Base-by-base conservation (phyloP, 2,888 invertebrate species). In the Ormia ochracea region DNA sequence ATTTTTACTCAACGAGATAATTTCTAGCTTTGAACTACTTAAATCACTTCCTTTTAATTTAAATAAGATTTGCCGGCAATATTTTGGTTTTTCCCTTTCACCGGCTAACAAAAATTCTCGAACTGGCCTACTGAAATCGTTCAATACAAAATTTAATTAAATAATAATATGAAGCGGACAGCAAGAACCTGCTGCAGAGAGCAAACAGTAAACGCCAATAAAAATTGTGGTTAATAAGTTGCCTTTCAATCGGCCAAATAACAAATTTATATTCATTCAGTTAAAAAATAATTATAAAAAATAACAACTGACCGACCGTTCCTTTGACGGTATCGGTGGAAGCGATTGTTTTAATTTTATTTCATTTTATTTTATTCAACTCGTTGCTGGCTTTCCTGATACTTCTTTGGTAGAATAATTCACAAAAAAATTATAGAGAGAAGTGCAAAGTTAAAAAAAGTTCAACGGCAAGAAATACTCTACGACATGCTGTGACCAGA, bases 401-500 rank as follows among this genome's bases (percentile, higher is more conserved):
- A 21, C 48, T 58, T 63, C n/a, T 69, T 78, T 36, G 31, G 61
- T 33, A 66, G 33, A 58, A 54, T 65, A 58, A 76, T 69, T 61
- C 33, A 63, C 26, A 28, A 17, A 14, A 58, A 58, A 61, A 9
- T 31, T 23, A 41, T 21, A 23, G 66, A 52, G 61, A 52, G 56
- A 59, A 48, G 41, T 50, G 58, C 58, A 48, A 61, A 50, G n/a
- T n/a, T 7, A 1, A 6, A 56, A 28, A 48, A 56, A 65, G 50
- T n/a, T n/a, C n/a, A 38, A 56, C 43, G 14, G 4, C 38, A 52
- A 59, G 4, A 61, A 68, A 63, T 38, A 45, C 21, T 19, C 65
- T 77, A 74, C 81, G 69, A 81, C 82, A 85, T 82, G 85, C 84
- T 84, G 86, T 86, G 87, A 86, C 80, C 80, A 72, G 72, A 73